Conservation (phyloP, 2,113 vertebrate species). For the Trematomus loennbergii region DNA sequence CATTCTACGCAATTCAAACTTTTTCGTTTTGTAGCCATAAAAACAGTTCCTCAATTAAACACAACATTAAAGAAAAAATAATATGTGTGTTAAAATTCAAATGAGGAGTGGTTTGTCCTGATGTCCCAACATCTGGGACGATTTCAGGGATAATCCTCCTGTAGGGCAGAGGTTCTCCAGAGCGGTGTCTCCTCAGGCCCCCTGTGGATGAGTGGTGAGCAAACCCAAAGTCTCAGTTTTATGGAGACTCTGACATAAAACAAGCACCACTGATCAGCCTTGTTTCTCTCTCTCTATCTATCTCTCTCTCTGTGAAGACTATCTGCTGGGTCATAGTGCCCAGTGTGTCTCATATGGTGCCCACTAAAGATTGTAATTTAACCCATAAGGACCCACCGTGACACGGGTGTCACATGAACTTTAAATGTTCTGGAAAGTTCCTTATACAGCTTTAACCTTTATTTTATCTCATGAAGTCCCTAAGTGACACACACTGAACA, state of each 20-base stretch:
- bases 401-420: too few relatives aligned
- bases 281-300: conserved; percentile 16
- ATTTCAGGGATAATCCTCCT: conserved; percentile 69
- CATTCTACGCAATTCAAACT: conserved; percentile 18
- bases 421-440: too few relatives aligned
- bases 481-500: too few relatives aligned
- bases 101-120: conserved; percentile 37
- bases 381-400: neutral
- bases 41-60: conserved; percentile 9
- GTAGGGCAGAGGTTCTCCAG: conserved; percentile 55
- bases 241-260: conserved; percentile 79
- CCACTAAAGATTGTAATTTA: neutral
- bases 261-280: conserved; percentile 71
- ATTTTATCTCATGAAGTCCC: too few relatives aligned
- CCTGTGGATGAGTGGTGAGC: conserved; percentile 70
- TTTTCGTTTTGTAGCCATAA: conserved; percentile 40
- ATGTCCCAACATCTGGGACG: conserved; percentile 52
- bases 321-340: conserved; percentile 85
- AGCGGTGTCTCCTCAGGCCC: conserved; percentile 44
- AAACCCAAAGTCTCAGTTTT: conserved; percentile 69
- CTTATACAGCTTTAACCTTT: too few relatives aligned
- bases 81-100: neutral
- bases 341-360: conserved; percentile 14
- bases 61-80: neutral
- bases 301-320: conserved; percentile 40